These are phyloP conservation scores for Drosophila pegasa DNA, from an alignment of 2,888 invertebrate genomes.

Conservation along the genomic window DNA sequence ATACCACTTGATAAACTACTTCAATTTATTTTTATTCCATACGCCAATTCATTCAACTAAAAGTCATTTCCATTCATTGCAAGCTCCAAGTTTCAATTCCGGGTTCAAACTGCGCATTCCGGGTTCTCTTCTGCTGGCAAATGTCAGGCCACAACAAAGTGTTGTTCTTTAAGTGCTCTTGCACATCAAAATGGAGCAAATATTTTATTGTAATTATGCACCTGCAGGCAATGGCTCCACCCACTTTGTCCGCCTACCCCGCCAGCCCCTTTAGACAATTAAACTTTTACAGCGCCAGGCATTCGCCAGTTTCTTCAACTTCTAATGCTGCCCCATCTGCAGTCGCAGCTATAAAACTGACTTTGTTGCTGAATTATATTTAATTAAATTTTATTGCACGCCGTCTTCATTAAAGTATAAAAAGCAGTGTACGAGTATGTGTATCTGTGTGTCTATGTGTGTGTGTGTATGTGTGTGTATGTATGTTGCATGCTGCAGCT, in stretches of 20 bases:
- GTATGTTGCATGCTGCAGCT: slow-evolving; percentile 52
- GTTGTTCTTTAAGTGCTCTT: slow-evolving; percentile 64
- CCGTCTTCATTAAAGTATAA: slow-evolving; percentile 81
- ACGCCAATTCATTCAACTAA: neutral
- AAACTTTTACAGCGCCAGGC: slow-evolving; percentile 68
- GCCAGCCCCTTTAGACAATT: slow-evolving; percentile 55
- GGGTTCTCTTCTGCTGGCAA: neutral
- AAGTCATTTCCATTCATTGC: slow-evolving; percentile 1
- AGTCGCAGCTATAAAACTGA: slow-evolving; percentile 73
- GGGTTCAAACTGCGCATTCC: neutral
- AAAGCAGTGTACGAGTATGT: slow-evolving; percentile 35
- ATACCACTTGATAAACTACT: neutral
- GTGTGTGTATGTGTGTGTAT: slow-evolving; percentile 24
- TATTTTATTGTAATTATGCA: slow-evolving; percentile 63
- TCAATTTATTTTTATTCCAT: neutral
- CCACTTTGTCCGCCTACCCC: slow-evolving; percentile 10
- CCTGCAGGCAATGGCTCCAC: slow-evolving; percentile 31
- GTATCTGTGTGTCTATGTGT: slow-evolving; percentile 3
- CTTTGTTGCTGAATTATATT: slow-evolving; percentile 81
- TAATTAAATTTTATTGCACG: slow-evolving; percentile 81
- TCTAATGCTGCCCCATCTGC: slow-evolving; percentile 61
- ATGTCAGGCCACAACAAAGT: slow-evolving; percentile 37
- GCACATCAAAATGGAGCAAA: slow-evolving; percentile 53
- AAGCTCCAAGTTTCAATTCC: neutral
- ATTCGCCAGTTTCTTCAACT: slow-evolving; percentile 27